Conservation (phyloP, 2,888 invertebrate genomes). For the Trypoxylon attenuatum region DNA sequence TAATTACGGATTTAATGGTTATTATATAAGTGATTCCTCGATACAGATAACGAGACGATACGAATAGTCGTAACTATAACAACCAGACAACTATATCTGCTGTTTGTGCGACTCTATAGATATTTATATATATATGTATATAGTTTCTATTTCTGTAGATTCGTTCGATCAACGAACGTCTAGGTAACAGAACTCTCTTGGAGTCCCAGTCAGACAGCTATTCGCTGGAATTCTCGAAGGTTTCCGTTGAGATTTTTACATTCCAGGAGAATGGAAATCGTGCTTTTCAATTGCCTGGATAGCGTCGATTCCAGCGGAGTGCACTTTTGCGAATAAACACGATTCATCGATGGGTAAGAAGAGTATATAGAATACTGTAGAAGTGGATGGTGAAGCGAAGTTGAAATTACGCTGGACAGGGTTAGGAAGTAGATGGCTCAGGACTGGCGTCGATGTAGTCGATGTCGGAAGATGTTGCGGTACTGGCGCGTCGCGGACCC, state of each 20-base stretch:
- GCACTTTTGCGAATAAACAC: too few relatives aligned
- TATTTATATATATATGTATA: too few relatives aligned
- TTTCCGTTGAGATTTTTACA: not conserved
- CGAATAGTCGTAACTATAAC: not conserved
- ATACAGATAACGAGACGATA: too few relatives aligned
- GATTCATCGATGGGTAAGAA: not conserved
- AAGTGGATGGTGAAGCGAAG: not conserved
- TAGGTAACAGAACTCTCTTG: not conserved
- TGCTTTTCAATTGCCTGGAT: not conserved
- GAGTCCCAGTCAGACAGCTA: too few relatives aligned
- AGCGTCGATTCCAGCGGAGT: too few relatives aligned
- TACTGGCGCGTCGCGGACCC: slow-evolving; percentile 38
- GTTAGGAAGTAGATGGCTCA: slow-evolving; percentile 67
- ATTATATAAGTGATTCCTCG: too few relatives aligned
- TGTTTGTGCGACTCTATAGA: too few relatives aligned
- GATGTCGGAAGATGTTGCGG: slow-evolving; percentile 60
- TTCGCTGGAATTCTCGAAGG: not conserved
- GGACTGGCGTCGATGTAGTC: slow-evolving; percentile 71
- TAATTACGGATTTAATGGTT: too few relatives aligned
- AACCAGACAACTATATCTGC: too few relatives aligned
- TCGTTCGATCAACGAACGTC: not conserved
- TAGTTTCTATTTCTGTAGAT: not conserved
- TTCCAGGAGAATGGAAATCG: not conserved
- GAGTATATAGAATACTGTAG: not conserved
- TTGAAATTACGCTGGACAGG: not conserved